phyloP scores from a whole-genome alignment of 2,888 invertebrate genomes.

The Andricus curvator region DNA sequence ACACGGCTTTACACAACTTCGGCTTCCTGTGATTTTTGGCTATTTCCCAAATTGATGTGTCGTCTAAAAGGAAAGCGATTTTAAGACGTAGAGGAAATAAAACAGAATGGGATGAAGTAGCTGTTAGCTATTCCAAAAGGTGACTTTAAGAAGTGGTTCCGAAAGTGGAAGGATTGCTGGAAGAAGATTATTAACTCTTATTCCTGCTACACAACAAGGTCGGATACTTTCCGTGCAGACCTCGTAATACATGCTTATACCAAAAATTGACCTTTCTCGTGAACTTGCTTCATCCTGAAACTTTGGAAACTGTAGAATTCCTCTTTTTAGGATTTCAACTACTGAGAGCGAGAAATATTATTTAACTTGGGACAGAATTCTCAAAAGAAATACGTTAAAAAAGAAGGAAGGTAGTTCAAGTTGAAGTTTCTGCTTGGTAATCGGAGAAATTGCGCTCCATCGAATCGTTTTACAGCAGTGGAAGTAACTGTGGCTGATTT shows the following conservation, averaged over 20 bases:
- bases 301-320: not conserved
- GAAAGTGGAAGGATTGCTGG: too few relatives aligned
- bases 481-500: constrained; percentile 32
- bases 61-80: too few relatives aligned
- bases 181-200: too few relatives aligned
- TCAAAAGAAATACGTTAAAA: not conserved
- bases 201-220: too few relatives aligned
- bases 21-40: too few relatives aligned
- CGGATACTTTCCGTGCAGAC: too few relatives aligned
- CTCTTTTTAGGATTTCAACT: not conserved
- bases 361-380: not conserved
- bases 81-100: too few relatives aligned
- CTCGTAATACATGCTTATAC: not conserved
- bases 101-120: too few relatives aligned
- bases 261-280: not conserved
- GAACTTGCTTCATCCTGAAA: not conserved
- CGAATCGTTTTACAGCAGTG: constrained; percentile 30
- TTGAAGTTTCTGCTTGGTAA: constrained; percentile 47
- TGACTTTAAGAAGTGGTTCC: too few relatives aligned
- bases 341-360: not conserved
- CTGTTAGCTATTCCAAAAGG: too few relatives aligned
- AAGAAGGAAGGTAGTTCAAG: not conserved
- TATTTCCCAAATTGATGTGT: too few relatives aligned
- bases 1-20: too few relatives aligned
- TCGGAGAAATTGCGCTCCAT: constrained; percentile 49